Evolutionary conservation across 2,113 vertebrate genomes (phyloP).

Genomic region (Cinclus cinclus): DNA sequence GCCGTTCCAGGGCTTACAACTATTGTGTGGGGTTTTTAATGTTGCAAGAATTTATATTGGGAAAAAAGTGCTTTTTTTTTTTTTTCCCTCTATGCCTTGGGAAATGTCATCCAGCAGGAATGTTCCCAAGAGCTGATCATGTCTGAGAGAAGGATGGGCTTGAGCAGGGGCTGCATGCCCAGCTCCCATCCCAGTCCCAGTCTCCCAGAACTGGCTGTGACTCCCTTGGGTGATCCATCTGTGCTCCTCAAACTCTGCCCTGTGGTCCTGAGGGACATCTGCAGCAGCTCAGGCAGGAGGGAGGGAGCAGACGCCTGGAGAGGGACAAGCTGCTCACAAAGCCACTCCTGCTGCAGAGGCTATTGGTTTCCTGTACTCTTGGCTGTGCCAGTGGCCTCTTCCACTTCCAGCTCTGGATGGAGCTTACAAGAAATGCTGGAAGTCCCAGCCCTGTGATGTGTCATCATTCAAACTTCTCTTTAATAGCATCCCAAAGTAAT

Average conservation of each 20-base stretch:
- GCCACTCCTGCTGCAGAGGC: neutral
- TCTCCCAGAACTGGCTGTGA: neutral
- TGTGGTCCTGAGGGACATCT: neutral
- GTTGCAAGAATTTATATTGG: constrained; percentile 65
- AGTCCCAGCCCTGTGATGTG: constrained; percentile 3
- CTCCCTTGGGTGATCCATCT: neutral
- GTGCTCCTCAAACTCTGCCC: neutral
- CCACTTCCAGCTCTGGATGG: neutral
- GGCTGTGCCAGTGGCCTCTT: constrained; percentile 11
- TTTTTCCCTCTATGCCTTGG: constrained; percentile 32
- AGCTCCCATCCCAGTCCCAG: neutral
- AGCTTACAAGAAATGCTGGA: neutral
- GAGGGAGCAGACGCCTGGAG: neutral
- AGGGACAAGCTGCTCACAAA: neutral
- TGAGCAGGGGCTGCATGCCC: neutral
- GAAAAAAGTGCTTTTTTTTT: neutral
- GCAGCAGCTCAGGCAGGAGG: neutral
- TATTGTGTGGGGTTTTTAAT: constrained; percentile 57
- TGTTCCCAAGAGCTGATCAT: constrained; percentile 32
- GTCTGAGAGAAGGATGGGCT: neutral
- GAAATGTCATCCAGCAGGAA: constrained; percentile 64
- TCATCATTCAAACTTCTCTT: constrained; percentile 8
- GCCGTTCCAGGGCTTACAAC: constrained; percentile 52
- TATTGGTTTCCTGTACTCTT: neutral
- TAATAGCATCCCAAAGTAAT: neutral